Conservation (phyloP, 2,797 vertebrate species). For the Melanotaenia parkinsoni region DNA sequence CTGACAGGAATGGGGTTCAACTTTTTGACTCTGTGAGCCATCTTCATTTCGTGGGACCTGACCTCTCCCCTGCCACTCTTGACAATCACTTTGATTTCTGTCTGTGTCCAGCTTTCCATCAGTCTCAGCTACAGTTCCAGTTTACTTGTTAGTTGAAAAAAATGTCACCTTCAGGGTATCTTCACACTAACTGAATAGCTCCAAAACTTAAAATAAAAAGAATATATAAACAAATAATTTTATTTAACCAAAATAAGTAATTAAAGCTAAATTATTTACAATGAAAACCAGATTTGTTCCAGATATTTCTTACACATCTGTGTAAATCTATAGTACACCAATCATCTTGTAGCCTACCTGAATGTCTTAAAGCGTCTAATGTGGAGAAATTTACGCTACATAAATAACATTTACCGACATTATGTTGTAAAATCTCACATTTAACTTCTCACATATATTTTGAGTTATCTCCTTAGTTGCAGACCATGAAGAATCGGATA, state of each 20-base stretch:
- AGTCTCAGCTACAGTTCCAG: constrained; percentile 3
- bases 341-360: not conserved
- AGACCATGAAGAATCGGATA: constrained; percentile 39
- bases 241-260: not conserved
- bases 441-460: constrained; percentile 22
- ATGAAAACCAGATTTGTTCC: not conserved
- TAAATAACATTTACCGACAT: not conserved
- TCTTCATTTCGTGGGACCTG: constrained; percentile 29
- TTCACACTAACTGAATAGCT: not conserved
- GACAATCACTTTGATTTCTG: constrained; percentile 49
- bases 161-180: constrained; percentile 1
- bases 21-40: constrained; percentile 37
- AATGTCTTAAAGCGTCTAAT: constrained; percentile 3
- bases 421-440: constrained; percentile 27
- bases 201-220: not conserved
- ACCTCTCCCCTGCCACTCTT: constrained; percentile 23
- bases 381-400: not conserved
- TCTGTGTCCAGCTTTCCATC: constrained; percentile 38
- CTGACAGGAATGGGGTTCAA: constrained; percentile 28
- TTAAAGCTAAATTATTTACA: not conserved
- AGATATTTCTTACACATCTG: not conserved
- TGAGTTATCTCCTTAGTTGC: constrained; percentile 34
- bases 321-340: not conserved
- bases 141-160: constrained; percentile 26
- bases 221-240: not conserved